Percentiles rank a stretch among this genome's conserved stretches.
Conservation (phyloP, 2,888 invertebrate genomes). For the Tetheella fluctuosa region DNA sequence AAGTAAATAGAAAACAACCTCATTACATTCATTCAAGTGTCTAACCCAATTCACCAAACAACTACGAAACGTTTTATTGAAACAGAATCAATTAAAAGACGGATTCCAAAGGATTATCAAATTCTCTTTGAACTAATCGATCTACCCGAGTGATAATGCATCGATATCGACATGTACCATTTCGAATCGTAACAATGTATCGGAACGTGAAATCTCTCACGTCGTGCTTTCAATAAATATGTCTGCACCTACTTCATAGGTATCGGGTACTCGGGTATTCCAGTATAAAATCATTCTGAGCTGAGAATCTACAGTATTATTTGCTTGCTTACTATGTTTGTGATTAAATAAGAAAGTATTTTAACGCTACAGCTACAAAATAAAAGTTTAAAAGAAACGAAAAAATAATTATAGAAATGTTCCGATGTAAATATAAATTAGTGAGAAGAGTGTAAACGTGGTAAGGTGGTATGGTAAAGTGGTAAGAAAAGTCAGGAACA, state of each 20-base stretch:
- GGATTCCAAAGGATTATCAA: conserved; percentile 10
- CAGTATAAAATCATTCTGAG: conserved; percentile 42
- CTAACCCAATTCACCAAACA: too few relatives aligned
- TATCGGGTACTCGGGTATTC: conserved; percentile 42
- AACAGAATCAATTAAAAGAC: conserved; percentile 4
- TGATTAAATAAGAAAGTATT: too few relatives aligned
- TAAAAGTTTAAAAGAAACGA: too few relatives aligned
- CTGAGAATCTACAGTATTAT: conserved; percentile 38
- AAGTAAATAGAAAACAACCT: too few relatives aligned
- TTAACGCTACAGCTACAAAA: too few relatives aligned
- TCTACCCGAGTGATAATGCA: conserved; percentile 35
- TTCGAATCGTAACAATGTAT: conserved; percentile 38
- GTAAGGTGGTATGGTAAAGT: too few relatives aligned
- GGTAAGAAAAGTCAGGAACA: too few relatives aligned
- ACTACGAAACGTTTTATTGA: not conserved
- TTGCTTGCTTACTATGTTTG: conserved; percentile 28
- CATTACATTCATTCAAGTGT: too few relatives aligned
- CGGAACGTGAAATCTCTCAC: conserved; percentile 55
- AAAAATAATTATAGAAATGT: too few relatives aligned
- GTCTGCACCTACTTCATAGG: conserved; percentile 37
- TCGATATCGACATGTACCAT: conserved; percentile 34
- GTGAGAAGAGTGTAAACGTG: too few relatives aligned
- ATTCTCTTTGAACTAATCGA: conserved; percentile 21
- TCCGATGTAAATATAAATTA: too few relatives aligned
- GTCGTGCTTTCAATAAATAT: conserved; percentile 43